These are phyloP conservation scores for Gobius niger DNA, from an alignment of 2,113 vertebrate species.

Conservation along the genomic window DNA sequence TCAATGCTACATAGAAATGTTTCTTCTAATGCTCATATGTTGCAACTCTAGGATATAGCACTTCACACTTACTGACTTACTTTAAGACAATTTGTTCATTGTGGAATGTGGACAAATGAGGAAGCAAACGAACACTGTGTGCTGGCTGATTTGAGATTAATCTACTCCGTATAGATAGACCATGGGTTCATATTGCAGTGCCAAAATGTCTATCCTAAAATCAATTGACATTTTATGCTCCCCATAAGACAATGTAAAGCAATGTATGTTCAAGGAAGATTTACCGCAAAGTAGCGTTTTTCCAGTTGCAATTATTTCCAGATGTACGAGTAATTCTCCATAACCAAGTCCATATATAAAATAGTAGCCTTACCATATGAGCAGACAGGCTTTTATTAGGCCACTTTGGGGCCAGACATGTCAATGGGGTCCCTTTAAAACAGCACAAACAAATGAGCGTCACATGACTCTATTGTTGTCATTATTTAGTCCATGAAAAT, in stretches of 20 bases:
- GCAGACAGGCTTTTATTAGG: neutral
- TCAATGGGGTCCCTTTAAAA: neutral
- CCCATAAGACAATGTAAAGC: neutral
- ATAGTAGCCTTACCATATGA: neutral
- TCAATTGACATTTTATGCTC: neutral
- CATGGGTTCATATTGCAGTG: slow-evolving; percentile 7
- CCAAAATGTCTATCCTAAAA: neutral
- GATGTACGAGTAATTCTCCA: neutral
- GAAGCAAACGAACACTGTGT: neutral
- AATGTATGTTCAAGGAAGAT: neutral
- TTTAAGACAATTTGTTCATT: neutral
- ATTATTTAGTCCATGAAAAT: slow-evolving; percentile 34
- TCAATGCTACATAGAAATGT: neutral
- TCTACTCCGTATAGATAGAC: neutral
- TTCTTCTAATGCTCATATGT: neutral
- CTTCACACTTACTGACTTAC: slow-evolving; percentile 6
- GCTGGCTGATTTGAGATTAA: neutral
- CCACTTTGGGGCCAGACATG: neutral
- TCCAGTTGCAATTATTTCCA: slow-evolving; percentile 2
- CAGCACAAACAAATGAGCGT: neutral
- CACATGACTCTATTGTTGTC: slow-evolving; percentile 23
- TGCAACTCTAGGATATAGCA: too few relatives aligned
- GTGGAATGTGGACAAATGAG: neutral
- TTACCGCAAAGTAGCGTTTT: neutral
- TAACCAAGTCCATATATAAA: neutral